These are phyloP conservation scores for Sapajus apella DNA, from an alignment of 2,113 vertebrate species.

Conservation along the genomic window DNA sequence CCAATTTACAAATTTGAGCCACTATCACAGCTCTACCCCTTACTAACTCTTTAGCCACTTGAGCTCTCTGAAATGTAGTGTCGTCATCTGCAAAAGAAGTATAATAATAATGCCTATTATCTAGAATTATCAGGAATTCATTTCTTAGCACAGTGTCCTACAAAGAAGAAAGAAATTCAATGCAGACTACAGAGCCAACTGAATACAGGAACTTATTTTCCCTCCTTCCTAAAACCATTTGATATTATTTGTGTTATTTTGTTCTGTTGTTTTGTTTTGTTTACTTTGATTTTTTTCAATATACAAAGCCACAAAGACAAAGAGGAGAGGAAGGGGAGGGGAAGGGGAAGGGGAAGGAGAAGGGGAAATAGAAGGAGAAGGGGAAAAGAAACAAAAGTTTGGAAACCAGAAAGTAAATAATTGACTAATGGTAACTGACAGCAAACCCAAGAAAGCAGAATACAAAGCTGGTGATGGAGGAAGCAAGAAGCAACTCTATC, in stretches of 20 bases:
- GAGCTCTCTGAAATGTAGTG: not conserved
- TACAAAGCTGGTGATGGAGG: not conserved
- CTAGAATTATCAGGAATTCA: not conserved
- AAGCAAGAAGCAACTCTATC: not conserved
- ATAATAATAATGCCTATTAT: not conserved
- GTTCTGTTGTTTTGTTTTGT: not conserved
- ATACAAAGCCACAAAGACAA: not conserved
- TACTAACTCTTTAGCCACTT: not conserved
- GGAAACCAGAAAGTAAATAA: not conserved
- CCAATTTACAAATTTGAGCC: not conserved
- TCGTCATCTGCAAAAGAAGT: not conserved
- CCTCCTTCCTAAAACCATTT: not conserved
- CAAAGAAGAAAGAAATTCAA: not conserved
- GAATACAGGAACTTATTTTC: not conserved
- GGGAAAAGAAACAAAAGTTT: not conserved
- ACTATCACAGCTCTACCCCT: not conserved
- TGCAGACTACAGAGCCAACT: not conserved
- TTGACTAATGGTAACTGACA: not conserved
- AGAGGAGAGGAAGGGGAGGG: not conserved
- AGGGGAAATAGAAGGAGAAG: not conserved
- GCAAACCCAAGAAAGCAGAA: not conserved
- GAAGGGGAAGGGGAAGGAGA: not conserved
- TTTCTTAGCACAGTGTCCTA: not conserved
- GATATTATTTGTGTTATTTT: not conserved
- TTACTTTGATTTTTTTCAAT: not conserved